Percentiles rank a stretch among this genome's conserved stretches.
Evolutionary conservation across 1,140 invertebrate species (phyloP).

Genomic region (Drosophila parvula): DNA sequence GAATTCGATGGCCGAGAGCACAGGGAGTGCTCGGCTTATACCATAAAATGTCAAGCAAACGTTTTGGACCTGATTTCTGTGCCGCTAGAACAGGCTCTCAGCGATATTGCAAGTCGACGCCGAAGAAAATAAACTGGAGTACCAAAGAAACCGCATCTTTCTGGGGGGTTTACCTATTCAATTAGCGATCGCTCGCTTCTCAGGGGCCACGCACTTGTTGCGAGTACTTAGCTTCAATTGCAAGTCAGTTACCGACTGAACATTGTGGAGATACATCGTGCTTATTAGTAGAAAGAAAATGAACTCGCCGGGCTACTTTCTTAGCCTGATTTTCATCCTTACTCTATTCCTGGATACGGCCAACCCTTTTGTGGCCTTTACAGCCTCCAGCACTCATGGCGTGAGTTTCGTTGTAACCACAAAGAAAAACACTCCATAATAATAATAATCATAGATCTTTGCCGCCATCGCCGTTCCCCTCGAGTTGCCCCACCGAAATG

Average conservation of each 20-base stretch:
- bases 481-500: constrained; percentile 89
- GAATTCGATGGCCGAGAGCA: constrained; percentile 83
- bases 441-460: constrained; percentile 85
- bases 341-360: constrained; percentile 21
- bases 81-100: constrained; percentile 60
- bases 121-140: constrained; percentile 66
- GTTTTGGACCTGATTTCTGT: constrained; percentile 72
- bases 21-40: constrained; percentile 75
- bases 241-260: constrained; percentile 42
- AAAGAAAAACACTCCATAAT: no score
- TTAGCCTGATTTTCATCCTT: constrained; percentile 13
- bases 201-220: constrained; percentile 39
- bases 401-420: constrained; percentile 46
- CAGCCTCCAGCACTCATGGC: constrained; percentile 69
- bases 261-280: constrained; percentile 31
- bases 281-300: constrained; percentile 22
- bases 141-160: constrained; percentile 17
- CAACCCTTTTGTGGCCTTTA: constrained; percentile 51
- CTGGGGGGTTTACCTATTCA: constrained; percentile 28
- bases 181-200: constrained; percentile 28
- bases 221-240: constrained; percentile 6
- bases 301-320: constrained; percentile 2
- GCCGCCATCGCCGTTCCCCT: constrained; percentile 89
- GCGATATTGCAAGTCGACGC: constrained; percentile 36
- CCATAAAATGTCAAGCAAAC: constrained; percentile 68